Evolutionary conservation across 2,113 vertebrate species (phyloP).

Genomic region (Bathybates hornii): DNA sequence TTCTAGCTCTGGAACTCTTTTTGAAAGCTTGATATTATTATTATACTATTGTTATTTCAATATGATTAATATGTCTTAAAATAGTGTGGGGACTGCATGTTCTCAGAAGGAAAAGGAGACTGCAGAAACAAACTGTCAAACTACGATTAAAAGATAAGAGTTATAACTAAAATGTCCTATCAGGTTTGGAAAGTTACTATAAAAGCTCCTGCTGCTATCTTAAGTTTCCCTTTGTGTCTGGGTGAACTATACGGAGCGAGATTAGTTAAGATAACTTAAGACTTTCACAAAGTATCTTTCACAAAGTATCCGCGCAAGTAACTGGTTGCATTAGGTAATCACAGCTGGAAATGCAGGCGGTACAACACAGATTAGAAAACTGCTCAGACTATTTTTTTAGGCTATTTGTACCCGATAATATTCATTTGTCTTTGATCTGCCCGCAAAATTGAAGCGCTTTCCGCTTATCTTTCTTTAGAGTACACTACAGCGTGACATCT

Average conservation of each 20-base stretch:
- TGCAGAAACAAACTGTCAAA: neutral
- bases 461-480: neutral
- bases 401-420: neutral
- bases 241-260: neutral
- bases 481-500: no score
- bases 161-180: neutral
- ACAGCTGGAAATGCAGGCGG: neutral
- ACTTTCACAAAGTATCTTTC: neutral
- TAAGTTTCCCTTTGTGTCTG: neutral
- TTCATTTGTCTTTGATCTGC: neutral
- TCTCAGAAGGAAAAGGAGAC: neutral
- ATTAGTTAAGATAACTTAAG: neutral
- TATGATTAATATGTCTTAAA: neutral
- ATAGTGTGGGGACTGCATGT: neutral
- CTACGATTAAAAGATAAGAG: neutral
- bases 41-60: neutral
- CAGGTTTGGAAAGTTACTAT: neutral
- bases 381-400: neutral
- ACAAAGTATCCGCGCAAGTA: neutral
- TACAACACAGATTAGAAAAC: neutral
- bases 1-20: neutral
- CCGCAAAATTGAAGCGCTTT: neutral
- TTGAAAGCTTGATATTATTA: neutral
- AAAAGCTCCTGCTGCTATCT: neutral
- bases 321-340: neutral